Evolutionary conservation across 2,797 vertebrate genomes (phyloP), one percentile per base, ranked within the genome.

Genomic region (Chloroceryle inda): DNA sequence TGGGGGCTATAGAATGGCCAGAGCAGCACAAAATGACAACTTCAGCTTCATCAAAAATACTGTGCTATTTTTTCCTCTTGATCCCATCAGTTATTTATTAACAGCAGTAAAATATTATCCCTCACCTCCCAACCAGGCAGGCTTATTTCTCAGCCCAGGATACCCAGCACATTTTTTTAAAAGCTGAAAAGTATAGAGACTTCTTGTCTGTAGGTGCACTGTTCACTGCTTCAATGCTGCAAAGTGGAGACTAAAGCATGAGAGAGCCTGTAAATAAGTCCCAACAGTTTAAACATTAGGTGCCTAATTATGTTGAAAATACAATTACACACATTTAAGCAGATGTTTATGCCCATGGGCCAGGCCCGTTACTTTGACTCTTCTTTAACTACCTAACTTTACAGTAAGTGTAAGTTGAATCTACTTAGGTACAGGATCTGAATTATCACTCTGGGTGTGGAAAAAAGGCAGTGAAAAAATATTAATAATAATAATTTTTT

Each of bases 21-120:
- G 15, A 73, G 59, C 40, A 42, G 33, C 37, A 78, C 16, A 11
- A 75, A 92, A 72, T 55, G 84, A 52, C 67, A 89, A 44, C 20
- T 35, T 63, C 24, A 55, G 52, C 23, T 85, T 63, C 68, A 61
- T 35, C 63, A 95, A 77, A 88, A 85, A 29, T 19, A 56, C 40
- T 4, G 0, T 49, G 33, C 31, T 4, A 1, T 56, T 67, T 94
- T 67, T 55, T 8, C 59, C 72, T 44, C 63, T 64, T 85, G 58
- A 76, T 64, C 75, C 20, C 63, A n/a, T 2, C 45, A 58, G 92
- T 93, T 95, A 91, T 68, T 88, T 88, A 95, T 96, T 95, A 96
- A 95, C 88, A 88, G 49, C 37, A 84, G 84, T 86, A 75, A 88
- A 90, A 88, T 68, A 95, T 75, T 45, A 49, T 56, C 85, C 66